Base-by-base conservation (phyloP, 2,113 vertebrate species). In the Calyptomena viridis region DNA sequence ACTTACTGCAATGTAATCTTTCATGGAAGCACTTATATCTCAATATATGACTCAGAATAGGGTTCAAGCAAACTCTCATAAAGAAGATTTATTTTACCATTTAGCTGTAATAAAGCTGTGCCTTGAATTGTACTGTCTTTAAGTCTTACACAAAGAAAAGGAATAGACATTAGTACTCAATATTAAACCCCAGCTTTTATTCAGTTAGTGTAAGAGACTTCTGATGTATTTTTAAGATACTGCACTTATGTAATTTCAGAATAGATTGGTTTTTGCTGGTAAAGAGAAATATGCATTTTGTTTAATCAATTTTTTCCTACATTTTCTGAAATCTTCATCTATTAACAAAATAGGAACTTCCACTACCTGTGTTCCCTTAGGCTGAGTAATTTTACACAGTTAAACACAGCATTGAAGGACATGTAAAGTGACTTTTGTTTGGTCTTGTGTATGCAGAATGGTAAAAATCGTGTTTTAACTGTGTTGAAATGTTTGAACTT, bases 51-150 rank as follows among this genome's bases (percentile, higher is more conserved):
- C 49, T 89, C n/a, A 73, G 87, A 89, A 83, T n/a, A 33, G 49
- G 30, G 69, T 94, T 95, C 82, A 92, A 92, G 46, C 22, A 89
- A 96, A 89, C 66, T 94, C 79, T 82, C 52, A 84, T 91, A 92
- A 89, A 77, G 33, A 85, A 84, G 85, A 96, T 91, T 81, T 78
- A 95, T 94, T 95, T 91, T 89, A 47, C 42, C 44, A 14, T 75
- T 92, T 69, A 87, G 62, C 30, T 81, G 42, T 63, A 86, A 89
- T 92, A 44, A 90, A 92, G 46, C 56, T 88, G 40, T 81, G 66
- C 35, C 31, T 91, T 91, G 72, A 84, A 68, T 84, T 68, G 67
- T 89, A 69, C 62, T 89, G 56, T 78, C 88, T 83, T 71, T 75
- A 79, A 64, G 52, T 76, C 33, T 27, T 55, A 63, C 12, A 73